Conservation (phyloP, 2,797 vertebrate genomes). For the Prionace glauca region DNA sequence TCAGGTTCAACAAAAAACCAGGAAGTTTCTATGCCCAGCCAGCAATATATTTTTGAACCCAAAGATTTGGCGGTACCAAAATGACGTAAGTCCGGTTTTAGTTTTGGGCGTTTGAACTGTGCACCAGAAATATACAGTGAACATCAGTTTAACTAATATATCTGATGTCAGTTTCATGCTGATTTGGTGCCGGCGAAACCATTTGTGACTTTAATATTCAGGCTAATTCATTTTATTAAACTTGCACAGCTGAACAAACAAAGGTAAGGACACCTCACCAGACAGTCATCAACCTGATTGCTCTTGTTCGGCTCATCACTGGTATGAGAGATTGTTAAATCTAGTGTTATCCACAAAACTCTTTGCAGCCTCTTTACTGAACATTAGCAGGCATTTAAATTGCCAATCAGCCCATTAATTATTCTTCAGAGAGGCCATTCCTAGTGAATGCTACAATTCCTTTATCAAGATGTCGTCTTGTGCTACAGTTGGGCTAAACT, state of each 20-base stretch:
- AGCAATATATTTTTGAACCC: not conserved
- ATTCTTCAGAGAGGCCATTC: no score
- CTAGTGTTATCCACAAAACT: not conserved
- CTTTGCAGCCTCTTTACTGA: not conserved
- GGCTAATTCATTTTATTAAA: no score
- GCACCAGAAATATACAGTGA: not conserved
- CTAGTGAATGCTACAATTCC: not conserved
- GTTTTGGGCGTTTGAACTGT: not conserved
- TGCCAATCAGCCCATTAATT: not conserved
- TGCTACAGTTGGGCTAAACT: not conserved
- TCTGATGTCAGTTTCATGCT: no score
- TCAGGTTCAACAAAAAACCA: not conserved
- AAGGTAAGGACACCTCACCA: no score
- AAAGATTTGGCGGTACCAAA: not conserved
- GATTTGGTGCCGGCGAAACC: no score
- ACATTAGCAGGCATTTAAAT: not conserved
- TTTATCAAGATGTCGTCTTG: not conserved
- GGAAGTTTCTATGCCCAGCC: not conserved
- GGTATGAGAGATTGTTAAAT: not conserved
- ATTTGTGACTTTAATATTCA: no score
- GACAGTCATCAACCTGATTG: not conserved
- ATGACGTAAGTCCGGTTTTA: not conserved
- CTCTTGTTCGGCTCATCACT: not conserved
- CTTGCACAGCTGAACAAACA: no score
- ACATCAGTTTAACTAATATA: no score